Conservation (phyloP, 2,888 invertebrate species). For the Caenorhabditis panamensis region DNA sequence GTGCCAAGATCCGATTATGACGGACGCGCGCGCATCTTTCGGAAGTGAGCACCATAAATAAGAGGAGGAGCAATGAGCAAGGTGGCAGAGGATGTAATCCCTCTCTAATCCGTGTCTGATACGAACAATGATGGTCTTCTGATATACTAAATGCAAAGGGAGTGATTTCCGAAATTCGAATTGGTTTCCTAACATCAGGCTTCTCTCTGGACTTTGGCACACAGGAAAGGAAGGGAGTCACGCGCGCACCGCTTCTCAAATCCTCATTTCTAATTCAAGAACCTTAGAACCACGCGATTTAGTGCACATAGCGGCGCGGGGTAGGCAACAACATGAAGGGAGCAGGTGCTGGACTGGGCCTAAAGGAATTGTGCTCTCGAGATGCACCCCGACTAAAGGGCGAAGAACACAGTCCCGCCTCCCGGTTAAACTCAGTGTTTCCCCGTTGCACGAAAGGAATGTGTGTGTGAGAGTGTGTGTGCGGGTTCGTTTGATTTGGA, state of each 20-base stretch:
- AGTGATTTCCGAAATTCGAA: slow-evolving; percentile 42
- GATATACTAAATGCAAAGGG: slow-evolving; percentile 6
- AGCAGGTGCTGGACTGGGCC: neutral
- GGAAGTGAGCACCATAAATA: neutral
- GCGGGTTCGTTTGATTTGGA: slow-evolving; percentile 59
- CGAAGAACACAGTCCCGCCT: slow-evolving; percentile 51
- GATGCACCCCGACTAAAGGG: slow-evolving; percentile 41
- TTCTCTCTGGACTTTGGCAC: slow-evolving; percentile 17
- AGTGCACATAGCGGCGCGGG: neutral
- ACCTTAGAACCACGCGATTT: slow-evolving; percentile 27
- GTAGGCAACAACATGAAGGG: neutral
- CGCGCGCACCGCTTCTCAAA: slow-evolving; percentile 16
- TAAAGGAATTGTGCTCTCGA: neutral
- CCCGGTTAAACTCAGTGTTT: slow-evolving; percentile 41
- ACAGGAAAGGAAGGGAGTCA: neutral
- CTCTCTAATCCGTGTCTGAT: slow-evolving; percentile 15
- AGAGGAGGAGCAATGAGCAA: slow-evolving; percentile 2
- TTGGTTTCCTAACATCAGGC: slow-evolving; percentile 37
- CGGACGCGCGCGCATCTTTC: neutral
- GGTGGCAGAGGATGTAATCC: slow-evolving; percentile 10
- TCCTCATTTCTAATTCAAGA: slow-evolving; percentile 35
- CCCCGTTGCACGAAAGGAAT: slow-evolving; percentile 48
- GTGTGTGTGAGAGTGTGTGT: slow-evolving; percentile 39
- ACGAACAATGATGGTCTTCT: slow-evolving; percentile 13
- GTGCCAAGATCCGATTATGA: slow-evolving; percentile 53